Percentiles rank a stretch among this genome's conserved stretches.
These are phyloP conservation scores for Pitta sordida DNA, from an alignment of 2,113 vertebrate species.

Conservation along the genomic window DNA sequence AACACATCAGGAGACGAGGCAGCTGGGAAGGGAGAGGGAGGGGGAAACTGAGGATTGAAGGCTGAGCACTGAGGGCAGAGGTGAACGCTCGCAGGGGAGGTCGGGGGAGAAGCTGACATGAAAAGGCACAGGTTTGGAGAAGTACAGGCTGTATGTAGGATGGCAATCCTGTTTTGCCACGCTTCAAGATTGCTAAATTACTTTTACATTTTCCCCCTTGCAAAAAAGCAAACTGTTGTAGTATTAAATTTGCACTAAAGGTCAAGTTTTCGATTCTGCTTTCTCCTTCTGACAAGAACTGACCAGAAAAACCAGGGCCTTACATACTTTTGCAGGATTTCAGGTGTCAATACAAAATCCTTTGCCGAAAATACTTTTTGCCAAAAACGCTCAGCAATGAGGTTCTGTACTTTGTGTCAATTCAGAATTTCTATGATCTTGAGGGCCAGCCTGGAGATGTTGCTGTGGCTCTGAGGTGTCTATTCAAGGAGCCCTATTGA, in stretches of 20 bases:
- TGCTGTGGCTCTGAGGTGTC: not conserved
- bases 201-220: not conserved
- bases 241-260: conserved; percentile 27
- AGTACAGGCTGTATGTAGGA: not conserved
- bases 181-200: not conserved
- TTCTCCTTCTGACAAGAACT: not conserved
- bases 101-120: not conserved
- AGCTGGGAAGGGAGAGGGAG: not conserved
- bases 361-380: not conserved
- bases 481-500: not conserved
- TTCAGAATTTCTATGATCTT: not conserved
- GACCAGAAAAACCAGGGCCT: not conserved
- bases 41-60: not conserved
- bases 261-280: conserved; percentile 17
- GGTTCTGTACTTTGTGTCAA: not conserved
- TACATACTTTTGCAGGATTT: not conserved
- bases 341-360: not conserved
- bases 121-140: fast-evolving
- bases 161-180: not conserved
- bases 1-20: not conserved
- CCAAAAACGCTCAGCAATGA: not conserved
- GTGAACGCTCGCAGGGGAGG: fast-evolving
- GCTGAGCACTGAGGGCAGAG: not conserved
- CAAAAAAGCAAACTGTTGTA: not conserved
- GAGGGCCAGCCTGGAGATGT: not conserved